Conservation (phyloP, 2,888 invertebrate genomes). For the Rhamnusium bicolor region DNA sequence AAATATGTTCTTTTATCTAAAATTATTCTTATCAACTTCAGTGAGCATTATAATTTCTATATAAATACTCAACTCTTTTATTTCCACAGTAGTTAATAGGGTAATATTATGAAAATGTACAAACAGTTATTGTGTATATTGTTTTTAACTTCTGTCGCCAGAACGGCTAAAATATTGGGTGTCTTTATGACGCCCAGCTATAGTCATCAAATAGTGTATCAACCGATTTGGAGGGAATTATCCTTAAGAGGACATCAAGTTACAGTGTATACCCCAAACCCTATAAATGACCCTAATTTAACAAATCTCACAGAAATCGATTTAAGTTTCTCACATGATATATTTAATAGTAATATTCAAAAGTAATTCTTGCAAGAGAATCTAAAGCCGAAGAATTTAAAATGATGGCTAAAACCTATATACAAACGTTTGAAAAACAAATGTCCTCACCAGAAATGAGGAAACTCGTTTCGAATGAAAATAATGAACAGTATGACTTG, state of each 20-base stretch:
- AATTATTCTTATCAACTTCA: background rate
- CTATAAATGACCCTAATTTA: conserved; percentile 66
- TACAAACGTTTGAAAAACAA: conserved; percentile 44
- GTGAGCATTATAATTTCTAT: background rate
- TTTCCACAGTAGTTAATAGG: background rate
- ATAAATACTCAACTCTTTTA: background rate
- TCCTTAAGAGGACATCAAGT: conserved; percentile 72
- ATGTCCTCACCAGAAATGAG: conserved; percentile 53
- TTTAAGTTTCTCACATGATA: conserved; percentile 62
- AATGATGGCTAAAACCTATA: conserved; percentile 39
- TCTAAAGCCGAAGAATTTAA: conserved; percentile 44
- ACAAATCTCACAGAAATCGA: conserved; percentile 69
- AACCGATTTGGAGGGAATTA: conserved; percentile 70
- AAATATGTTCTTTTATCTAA: background rate
- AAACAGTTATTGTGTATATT: conserved; percentile 7
- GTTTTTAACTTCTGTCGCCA: background rate
- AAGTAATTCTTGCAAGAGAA: background rate
- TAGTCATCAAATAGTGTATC: conserved; percentile 72
- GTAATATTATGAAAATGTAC: conserved; percentile 13
- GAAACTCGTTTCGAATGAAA: conserved; percentile 58
- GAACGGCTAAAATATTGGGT: conserved; percentile 68
- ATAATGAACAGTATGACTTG: conserved; percentile 60
- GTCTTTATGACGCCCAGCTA: conserved; percentile 70
- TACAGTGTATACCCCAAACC: conserved; percentile 70
- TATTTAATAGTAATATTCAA: background rate